These are phyloP conservation scores for Ceryle rudis DNA, from an alignment of 2,797 vertebrate genomes.

Conservation along the genomic window DNA sequence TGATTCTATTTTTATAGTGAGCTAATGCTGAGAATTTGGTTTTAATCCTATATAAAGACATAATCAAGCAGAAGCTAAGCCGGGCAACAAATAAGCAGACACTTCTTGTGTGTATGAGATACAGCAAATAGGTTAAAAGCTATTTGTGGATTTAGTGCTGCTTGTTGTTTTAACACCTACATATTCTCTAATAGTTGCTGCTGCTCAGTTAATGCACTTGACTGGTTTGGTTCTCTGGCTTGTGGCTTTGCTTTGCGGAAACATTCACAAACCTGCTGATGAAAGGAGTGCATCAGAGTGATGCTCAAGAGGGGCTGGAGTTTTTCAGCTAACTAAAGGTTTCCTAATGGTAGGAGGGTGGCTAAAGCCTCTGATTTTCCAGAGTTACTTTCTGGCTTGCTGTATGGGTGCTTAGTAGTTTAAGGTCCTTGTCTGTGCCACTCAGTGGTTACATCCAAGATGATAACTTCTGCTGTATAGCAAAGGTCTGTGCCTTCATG, in stretches of 20 bases:
- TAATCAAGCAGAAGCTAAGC: neutral
- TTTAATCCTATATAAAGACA: slow-evolving; percentile 19
- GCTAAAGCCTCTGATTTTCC: neutral
- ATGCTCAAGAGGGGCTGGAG: neutral
- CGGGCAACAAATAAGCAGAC: neutral
- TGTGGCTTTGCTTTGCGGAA: neutral
- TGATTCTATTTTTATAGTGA: neutral
- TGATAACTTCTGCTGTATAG: neutral
- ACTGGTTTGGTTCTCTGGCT: neutral
- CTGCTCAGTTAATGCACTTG: neutral
- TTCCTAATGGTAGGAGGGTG: neutral
- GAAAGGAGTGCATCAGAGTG: neutral
- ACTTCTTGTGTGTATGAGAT: neutral
- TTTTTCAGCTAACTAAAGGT: neutral
- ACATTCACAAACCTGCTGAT: neutral
- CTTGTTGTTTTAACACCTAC: neutral
- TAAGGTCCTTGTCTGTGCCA: neutral
- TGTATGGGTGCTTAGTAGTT: neutral
- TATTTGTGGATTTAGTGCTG: neutral
- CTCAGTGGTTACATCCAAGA: neutral
- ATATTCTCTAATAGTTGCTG: neutral
- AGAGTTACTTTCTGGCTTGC: neutral
- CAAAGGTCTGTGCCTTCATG: neutral
- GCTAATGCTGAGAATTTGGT: slow-evolving; percentile 20
- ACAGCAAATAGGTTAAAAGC: slow-evolving; percentile 25